phyloP scores from a whole-genome alignment of 2,797 vertebrate species.

The Labeo calbasu region DNA sequence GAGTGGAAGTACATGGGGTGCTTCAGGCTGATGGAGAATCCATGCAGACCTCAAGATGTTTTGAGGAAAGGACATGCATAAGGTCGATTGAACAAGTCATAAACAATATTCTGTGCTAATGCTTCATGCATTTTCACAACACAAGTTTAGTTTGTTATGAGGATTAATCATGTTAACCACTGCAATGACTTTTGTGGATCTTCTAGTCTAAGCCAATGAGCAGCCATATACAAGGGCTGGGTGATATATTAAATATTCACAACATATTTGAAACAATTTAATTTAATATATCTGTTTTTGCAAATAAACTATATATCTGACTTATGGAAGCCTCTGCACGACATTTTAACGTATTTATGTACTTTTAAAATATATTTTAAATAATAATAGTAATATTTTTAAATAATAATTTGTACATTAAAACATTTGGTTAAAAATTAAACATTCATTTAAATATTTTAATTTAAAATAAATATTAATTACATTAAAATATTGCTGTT shows the following conservation, averaged over 20 bases:
- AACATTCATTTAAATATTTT: not conserved
- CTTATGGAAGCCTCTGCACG: not conserved
- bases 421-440: not conserved
- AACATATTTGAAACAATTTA: not conserved
- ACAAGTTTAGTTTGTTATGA: not conserved
- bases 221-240: not conserved
- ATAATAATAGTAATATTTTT: too few species aligned
- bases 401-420: not conserved
- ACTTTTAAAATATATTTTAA: too few species aligned
- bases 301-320: not conserved
- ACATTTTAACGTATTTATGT: not conserved
- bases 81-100: not conserved
- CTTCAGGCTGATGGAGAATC: conserved; percentile 72
- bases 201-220: not conserved
- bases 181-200: not conserved
- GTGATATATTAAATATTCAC: not conserved
- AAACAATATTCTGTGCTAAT: not conserved
- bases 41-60: conserved; percentile 63
- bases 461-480: not conserved
- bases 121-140: not conserved
- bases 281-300: too few species aligned
- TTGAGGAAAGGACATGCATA: conserved; percentile 14
- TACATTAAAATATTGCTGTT: not conserved
- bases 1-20: conserved; percentile 71
- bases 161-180: not conserved